Percentiles rank a stretch among this genome's conserved stretches.
Evolutionary conservation across 2,113 vertebrate species (phyloP).

Genomic region (Shinisaurus crocodilurus): DNA sequence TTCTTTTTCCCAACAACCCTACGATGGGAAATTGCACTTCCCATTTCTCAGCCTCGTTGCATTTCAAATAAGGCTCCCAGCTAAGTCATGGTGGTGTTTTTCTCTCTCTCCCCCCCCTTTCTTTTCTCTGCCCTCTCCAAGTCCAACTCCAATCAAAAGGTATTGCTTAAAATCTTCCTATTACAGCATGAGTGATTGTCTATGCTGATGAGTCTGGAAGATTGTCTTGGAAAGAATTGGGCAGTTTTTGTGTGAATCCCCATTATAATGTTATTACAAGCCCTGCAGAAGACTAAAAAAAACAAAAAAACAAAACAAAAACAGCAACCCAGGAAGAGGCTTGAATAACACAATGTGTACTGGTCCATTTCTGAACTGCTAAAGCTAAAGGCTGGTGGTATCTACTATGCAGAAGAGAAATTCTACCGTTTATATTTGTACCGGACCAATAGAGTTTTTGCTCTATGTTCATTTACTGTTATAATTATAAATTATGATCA

Average conservation of each 20-base stretch:
- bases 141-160: slow-evolving; percentile 82
- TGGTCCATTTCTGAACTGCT: slow-evolving; percentile 35
- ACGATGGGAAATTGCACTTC: slow-evolving; percentile 81
- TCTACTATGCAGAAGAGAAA: slow-evolving; percentile 36
- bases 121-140: slow-evolving; percentile 56
- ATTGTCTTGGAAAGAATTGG: slow-evolving; percentile 81
- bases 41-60: slow-evolving; percentile 74
- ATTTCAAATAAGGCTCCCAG: slow-evolving; percentile 81
- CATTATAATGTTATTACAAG: slow-evolving; percentile 75
- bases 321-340: slow-evolving; percentile 17
- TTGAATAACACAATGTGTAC: background rate
- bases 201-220: slow-evolving; percentile 81
- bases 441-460: background rate
- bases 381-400: slow-evolving; percentile 41
- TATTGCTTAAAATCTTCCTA: slow-evolving; percentile 80
- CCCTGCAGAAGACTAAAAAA: slow-evolving; percentile 52
- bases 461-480: slow-evolving; percentile 51
- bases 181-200: slow-evolving; percentile 81
- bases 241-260: slow-evolving; percentile 65
- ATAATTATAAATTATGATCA: slow-evolving; percentile 12
- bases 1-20: slow-evolving; percentile 67
- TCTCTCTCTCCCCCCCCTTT: background rate
- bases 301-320: slow-evolving; percentile 44
- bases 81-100: slow-evolving; percentile 67
- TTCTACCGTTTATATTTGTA: background rate